These are phyloP conservation scores for Benthosema pterotum DNA, from an alignment of 2,797 vertebrate species.

Conservation along the genomic window DNA sequence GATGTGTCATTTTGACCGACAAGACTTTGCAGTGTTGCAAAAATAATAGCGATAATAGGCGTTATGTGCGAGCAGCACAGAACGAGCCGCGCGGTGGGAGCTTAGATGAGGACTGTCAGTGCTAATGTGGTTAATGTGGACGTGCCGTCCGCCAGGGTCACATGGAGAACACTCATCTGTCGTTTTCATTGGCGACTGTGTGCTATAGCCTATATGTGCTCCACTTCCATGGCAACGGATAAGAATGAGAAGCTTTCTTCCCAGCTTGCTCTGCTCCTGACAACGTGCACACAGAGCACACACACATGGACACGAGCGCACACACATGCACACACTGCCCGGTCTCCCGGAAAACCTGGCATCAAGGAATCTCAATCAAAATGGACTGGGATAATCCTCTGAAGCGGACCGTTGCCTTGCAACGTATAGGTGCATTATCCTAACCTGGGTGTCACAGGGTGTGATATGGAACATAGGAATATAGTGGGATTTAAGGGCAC, in stretches of 20 bases:
- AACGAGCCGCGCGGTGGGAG: too few relatives aligned
- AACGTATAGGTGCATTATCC: too few relatives aligned
- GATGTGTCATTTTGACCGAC: too few relatives aligned
- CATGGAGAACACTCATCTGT: conserved; percentile 16
- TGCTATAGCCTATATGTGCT: conserved; percentile 1
- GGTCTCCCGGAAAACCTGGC: conserved; percentile 43
- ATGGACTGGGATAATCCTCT: conserved; percentile 7
- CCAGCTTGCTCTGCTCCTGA: conserved; percentile 57
- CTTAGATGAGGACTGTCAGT: too few relatives aligned
- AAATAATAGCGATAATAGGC: too few relatives aligned
- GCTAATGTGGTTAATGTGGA: too few relatives aligned
- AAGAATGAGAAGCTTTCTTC: conserved; percentile 60
- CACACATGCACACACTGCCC: conserved; percentile 4
- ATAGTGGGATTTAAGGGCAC: too few relatives aligned
- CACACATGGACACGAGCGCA: conserved; percentile 12
- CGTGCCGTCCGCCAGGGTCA: neutral
- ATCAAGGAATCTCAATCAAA: neutral
- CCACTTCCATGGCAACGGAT: conserved; percentile 32
- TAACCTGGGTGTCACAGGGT: too few relatives aligned
- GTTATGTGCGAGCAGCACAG: too few relatives aligned
- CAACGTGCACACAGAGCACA: conserved; percentile 31
- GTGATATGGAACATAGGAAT: too few relatives aligned
- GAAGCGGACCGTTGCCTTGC: neutral
- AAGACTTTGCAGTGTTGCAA: too few relatives aligned
- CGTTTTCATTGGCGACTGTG: conserved; percentile 9